phyloP scores from a whole-genome alignment of 64 coral and sea anemone species.

The Exaiptasia diaphana region DNA sequence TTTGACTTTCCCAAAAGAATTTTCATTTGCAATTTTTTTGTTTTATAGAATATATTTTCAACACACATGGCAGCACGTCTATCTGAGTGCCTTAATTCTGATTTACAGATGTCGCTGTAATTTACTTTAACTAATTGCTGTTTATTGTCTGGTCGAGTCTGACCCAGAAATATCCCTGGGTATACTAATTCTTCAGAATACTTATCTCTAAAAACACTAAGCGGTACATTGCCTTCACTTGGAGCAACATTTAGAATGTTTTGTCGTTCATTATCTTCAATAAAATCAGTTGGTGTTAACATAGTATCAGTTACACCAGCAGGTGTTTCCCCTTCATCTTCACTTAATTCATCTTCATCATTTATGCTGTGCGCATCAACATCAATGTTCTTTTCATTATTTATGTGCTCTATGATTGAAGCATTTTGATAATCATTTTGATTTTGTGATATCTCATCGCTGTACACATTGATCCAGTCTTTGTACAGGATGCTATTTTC shows the following conservation, averaged over 20 bases:
- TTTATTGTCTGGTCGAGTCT: conserved; percentile 23
- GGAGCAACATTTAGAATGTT: conserved; percentile 61
- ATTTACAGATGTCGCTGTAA: conserved; percentile 69
- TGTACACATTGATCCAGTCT: too few species aligned
- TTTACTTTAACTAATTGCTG: conserved; percentile 11
- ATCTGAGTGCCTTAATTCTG: conserved; percentile 56
- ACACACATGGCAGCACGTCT: conserved; percentile 53
- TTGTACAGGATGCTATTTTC: conserved; percentile 53
- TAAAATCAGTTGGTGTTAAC: conserved; percentile 60
- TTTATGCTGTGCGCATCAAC: not conserved
- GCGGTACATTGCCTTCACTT: conserved; percentile 63
- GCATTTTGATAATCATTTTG: not conserved
- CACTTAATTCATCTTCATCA: conserved; percentile 48
- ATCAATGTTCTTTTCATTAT: not conserved
- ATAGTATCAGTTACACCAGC: conserved; percentile 71
- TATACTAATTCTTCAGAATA: conserved; percentile 72
- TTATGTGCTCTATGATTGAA: not conserved
- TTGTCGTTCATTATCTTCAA: conserved; percentile 66
- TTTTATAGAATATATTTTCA: conserved; percentile 54
- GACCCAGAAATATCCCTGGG: conserved; percentile 57
- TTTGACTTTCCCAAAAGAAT: conserved; percentile 49
- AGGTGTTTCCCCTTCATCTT: conserved; percentile 53
- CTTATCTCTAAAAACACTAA: conserved; percentile 57
- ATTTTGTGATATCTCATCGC: not conserved
- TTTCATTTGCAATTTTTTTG: conserved; percentile 70